Base-by-base conservation (phyloP, 1,140 invertebrate species). In the Asobara japonica region DNA sequence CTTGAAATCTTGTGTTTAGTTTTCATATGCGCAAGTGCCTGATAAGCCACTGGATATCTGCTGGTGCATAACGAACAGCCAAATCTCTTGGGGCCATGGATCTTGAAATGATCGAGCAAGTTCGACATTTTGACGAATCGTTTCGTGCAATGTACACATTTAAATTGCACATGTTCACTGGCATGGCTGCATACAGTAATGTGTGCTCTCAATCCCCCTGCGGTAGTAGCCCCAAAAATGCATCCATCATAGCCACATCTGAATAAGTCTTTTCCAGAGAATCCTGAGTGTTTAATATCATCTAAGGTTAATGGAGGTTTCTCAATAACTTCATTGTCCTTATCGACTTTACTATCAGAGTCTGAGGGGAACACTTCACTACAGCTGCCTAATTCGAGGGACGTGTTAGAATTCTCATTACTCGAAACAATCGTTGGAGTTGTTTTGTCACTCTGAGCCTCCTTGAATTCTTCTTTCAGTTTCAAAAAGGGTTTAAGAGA, bases 121-220 rank as follows among this genome's bases (percentile, higher is more conserved):
- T 85, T 85, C 0, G 78, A 77, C 13, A 81, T 65, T 62, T 88
- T 86, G 0, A 82, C 45, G 7, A 89, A 83, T 18, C 76, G 70
- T 73, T 87, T 88, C 2, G 82, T 80, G 69, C 90, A 91, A 74
- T 91, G 90, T 2, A 80, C 82, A 77, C 91, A 93, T 51, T 69
- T 76, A 16, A 86, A 71, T 74, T 77, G 25, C 0, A n/a, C 73
- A 10, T 78, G 80, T 0, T 72, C 73, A 7, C 80, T 78, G 3
- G 74, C 68, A 7, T 41, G 65, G 2, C 74, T 31, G 61, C 90
- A 91, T 10, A 85, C 82, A 20, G 83, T 84, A 22, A 90, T 65
- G 48, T 92, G 91, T 2, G 77, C 78, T 72, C 87, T 88, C 16
- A 91, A 83, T 1, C 74, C 45, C 0, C 41, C 67, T 0, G 81